These are phyloP conservation scores for Rhopilema esculentum DNA, from an alignment of 30 jellyfish, hydroid and myxozoan species.

Conservation along the genomic window DNA sequence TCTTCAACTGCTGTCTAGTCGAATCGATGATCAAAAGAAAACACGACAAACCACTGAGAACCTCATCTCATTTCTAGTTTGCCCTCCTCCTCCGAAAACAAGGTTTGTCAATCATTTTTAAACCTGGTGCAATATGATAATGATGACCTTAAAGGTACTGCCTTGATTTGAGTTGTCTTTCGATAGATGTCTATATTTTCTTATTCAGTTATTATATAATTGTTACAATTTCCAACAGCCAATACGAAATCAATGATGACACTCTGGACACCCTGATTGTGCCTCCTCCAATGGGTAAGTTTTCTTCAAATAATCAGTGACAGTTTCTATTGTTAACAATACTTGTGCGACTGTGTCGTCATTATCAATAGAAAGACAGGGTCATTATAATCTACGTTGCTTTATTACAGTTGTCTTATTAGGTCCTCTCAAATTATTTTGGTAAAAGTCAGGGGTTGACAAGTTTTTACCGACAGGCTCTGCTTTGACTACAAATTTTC, in stretches of 20 bases:
- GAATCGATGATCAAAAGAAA: conserved; percentile 88
- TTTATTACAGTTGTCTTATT: too few species aligned
- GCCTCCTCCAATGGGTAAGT: conserved; percentile 95
- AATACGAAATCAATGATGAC: conserved; percentile 81
- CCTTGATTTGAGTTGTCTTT: too few species aligned
- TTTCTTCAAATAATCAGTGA: background rate
- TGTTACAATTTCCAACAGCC: conserved; percentile 19
- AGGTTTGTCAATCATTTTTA: conserved; percentile 43
- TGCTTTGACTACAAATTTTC: too few species aligned
- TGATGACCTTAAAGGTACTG: background rate
- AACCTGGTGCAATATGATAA: background rate
- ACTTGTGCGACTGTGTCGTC: too few species aligned
- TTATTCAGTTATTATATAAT: background rate
- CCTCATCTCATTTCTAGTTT: conserved; percentile 90
- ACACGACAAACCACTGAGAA: conserved; percentile 92
- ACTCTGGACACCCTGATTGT: conserved; percentile 80
- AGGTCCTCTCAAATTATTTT: too few species aligned
- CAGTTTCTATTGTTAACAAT: too few species aligned
- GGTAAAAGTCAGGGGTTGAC: too few species aligned
- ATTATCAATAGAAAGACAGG: too few species aligned
- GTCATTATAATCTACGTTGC: too few species aligned
- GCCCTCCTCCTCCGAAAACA: conserved; percentile 98
- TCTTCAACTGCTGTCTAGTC: conserved; percentile 77
- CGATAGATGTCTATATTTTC: background rate
- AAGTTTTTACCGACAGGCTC: too few species aligned